phyloP scores from a whole-genome alignment of 2,113 vertebrate genomes.

The Eidolon helvum region DNA sequence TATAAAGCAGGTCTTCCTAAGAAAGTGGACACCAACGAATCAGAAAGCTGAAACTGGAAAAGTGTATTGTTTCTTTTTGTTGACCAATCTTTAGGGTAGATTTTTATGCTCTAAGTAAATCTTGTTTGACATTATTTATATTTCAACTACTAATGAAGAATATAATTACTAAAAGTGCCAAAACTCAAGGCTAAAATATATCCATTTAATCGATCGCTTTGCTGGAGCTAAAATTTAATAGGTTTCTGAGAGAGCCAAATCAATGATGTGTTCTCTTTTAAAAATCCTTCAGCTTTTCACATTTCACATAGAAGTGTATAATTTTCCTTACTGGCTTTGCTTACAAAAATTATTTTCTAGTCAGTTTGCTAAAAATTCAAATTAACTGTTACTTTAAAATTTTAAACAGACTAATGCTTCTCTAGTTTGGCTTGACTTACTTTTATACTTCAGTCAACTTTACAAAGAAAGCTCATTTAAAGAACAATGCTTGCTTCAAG shows the following conservation, averaged over 20 bases:
- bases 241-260: conserved; percentile 28
- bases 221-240: conserved; percentile 44
- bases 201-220: conserved; percentile 64
- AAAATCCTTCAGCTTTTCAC: conserved; percentile 33
- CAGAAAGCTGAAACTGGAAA: background rate
- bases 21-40: background rate
- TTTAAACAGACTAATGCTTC: background rate
- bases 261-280: background rate
- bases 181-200: conserved; percentile 12
- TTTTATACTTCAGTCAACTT: background rate
- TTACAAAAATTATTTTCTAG: conserved; percentile 44
- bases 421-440: background rate
- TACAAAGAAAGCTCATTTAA: background rate
- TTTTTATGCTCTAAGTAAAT: conserved; percentile 32
- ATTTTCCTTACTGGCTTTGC: conserved; percentile 41
- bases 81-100: background rate
- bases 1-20: background rate
- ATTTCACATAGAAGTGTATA: conserved; percentile 20
- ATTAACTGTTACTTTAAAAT: background rate
- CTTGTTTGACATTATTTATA: background rate
- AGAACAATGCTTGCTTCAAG: background rate
- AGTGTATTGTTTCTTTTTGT: background rate
- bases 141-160: conserved; percentile 49
- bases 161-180: conserved; percentile 43
- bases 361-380: background rate